Evolutionary conservation across 2,888 invertebrate species (phyloP).

Genomic region (Rhagonycha lutea): DNA sequence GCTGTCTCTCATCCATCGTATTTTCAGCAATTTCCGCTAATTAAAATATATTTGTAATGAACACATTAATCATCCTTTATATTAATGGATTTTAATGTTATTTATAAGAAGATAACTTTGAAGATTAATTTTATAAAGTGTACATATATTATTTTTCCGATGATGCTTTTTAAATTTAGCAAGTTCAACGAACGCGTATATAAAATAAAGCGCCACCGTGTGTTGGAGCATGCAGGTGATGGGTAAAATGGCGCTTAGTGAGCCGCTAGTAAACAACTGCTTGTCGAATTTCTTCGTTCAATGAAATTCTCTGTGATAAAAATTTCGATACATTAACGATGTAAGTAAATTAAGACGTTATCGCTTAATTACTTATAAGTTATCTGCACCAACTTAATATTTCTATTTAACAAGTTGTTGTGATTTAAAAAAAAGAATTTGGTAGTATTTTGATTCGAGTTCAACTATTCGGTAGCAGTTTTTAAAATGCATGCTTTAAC

Average conservation of each 20-base stretch:
- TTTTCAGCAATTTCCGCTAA: background rate
- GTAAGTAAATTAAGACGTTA: background rate
- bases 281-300: background rate
- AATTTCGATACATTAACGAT: background rate
- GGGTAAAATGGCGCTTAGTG: slow-evolving; percentile 25
- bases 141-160: background rate
- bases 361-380: background rate
- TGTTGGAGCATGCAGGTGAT: slow-evolving; percentile 20
- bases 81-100: background rate
- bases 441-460: background rate
- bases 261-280: background rate
- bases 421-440: background rate
- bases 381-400: background rate
- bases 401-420: background rate
- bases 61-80: background rate
- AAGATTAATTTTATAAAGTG: background rate
- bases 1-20: background rate
- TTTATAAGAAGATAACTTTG: background rate
- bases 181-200: background rate
- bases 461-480: background rate
- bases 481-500: background rate
- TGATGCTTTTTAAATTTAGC: background rate
- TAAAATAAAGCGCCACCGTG: slow-evolving; percentile 7
- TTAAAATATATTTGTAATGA: background rate
- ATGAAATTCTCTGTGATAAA: background rate